Evolutionary conservation across 2,888 invertebrate species (phyloP), one percentile per base, ranked within the genome.

Genomic region (Priocnemis perturbator): DNA sequence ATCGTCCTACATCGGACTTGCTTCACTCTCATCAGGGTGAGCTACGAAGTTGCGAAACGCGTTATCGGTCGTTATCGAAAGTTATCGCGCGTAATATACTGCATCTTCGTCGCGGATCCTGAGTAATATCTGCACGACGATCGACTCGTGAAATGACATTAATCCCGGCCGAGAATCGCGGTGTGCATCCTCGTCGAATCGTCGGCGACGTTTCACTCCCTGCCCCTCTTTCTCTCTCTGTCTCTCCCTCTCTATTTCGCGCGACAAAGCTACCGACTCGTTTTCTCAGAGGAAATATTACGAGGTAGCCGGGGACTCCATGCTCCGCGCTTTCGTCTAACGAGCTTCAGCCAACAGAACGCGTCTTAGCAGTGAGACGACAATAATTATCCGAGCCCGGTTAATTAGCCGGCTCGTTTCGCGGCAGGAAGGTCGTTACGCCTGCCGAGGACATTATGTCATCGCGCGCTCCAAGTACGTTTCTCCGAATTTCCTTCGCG

Each of bases 331-430:
- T 21, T 68, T 69, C 67, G 21, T 65, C 52, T 74, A 77, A 81
- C 72, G 70, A 80, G 71, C 65, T 68, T 37, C 69, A 60, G 53
- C 70, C 72, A 64, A 58, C 52, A 70, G 66, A 66, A 74, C 70
- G 48, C 59, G 66, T 71, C 73, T 64, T 55, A 48, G 64, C 61
- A 52, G 47, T 55, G 23, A 59, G 72, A 47, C 59, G 71, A 76
- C 70, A 74, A 69, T 81, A 69, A 76, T 79, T 74, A 68, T 60
- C 63, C 64, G 50, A 60, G 63, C 61, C 45, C 26, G 53, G 23
- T 61, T 73, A 81, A 80, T 80, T 81, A 81, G 61, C 55, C 15
- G 48, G 59, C 66, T 64, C 56, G 53, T 21, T 56, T 60, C 48
- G 57, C 47, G 21, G 65, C 60, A 69, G 72, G 61, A 79, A 76